A percentile compares a stretch with the other conserved stretches of the same genome.
Evolutionary conservation across 2,888 invertebrate genomes (phyloP).

Genomic region (Pachymerium ferrugineum): DNA sequence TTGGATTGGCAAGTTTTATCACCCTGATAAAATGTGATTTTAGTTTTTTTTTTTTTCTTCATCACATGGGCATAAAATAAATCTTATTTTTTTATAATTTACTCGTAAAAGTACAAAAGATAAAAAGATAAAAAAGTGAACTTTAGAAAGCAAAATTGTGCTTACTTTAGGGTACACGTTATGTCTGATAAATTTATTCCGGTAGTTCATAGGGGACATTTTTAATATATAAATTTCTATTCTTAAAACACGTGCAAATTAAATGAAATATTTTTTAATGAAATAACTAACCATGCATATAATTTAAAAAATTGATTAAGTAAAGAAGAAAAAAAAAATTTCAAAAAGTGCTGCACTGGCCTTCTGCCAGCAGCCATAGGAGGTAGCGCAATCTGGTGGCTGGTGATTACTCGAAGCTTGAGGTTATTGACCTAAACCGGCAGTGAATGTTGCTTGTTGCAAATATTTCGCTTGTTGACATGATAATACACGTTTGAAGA

Average conservation of each 20-base stretch:
- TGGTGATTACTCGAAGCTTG: constrained; percentile 30
- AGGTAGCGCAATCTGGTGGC: constrained; percentile 30
- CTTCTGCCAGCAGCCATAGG: constrained; percentile 23
- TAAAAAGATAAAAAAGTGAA: neutral
- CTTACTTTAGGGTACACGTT: neutral
- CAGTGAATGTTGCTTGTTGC: constrained; percentile 30
- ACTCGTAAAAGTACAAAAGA: neutral
- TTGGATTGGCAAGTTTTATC: too few relatives aligned
- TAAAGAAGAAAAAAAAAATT: neutral
- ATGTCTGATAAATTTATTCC: too few relatives aligned
- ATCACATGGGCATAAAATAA: too few relatives aligned
- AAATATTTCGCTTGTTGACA: constrained; percentile 32
- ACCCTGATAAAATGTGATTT: too few relatives aligned
- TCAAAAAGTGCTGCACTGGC: neutral
- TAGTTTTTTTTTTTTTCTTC: too few relatives aligned
- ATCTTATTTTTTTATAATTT: neutral
- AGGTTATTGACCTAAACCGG: constrained; percentile 32
- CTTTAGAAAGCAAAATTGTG: neutral
- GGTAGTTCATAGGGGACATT: too few relatives aligned
- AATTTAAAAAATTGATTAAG: neutral
- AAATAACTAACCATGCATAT: too few relatives aligned
- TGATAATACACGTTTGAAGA: constrained; percentile 30
- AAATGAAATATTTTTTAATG: too few relatives aligned
- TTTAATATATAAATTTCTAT: too few relatives aligned
- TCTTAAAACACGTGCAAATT: too few relatives aligned